These are phyloP conservation scores for Gobio gobio DNA, from an alignment of 2,113 vertebrate genomes.

Conservation along the genomic window DNA sequence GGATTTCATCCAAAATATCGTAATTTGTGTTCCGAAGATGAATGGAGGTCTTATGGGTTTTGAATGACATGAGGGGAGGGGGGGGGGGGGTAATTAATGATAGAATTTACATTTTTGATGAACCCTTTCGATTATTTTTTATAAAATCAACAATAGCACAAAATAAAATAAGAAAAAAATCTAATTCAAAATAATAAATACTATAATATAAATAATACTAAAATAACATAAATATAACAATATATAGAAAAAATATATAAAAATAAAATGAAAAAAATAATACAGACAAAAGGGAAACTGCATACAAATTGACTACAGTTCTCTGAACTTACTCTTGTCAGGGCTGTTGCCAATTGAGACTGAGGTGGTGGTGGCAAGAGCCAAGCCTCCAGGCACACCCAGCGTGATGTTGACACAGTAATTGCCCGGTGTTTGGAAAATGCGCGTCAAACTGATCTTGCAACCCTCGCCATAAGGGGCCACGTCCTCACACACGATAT, in stretches of 20 bases:
- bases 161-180: background rate
- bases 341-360: constrained; percentile 81
- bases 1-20: no score
- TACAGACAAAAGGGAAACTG: background rate
- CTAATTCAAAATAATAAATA: background rate
- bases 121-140: no score
- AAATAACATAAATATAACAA: constrained; percentile 4
- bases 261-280: background rate
- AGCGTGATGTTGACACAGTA: constrained; percentile 94
- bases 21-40: no score
- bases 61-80: no score
- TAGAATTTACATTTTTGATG: no score
- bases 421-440: constrained; percentile 83
- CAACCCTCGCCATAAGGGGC: constrained; percentile 66
- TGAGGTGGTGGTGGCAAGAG: constrained; percentile 79
- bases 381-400: constrained; percentile 79
- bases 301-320: background rate
- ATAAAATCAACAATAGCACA: background rate
- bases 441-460: constrained; percentile 79
- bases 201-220: background rate
- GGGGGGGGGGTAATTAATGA: no score
- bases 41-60: no score
- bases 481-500: constrained; percentile 78
- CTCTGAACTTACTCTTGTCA: constrained; percentile 68
- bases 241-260: background rate